Conservation (phyloP, 2,888 invertebrate genomes). For the Stramonita haemastoma region DNA sequence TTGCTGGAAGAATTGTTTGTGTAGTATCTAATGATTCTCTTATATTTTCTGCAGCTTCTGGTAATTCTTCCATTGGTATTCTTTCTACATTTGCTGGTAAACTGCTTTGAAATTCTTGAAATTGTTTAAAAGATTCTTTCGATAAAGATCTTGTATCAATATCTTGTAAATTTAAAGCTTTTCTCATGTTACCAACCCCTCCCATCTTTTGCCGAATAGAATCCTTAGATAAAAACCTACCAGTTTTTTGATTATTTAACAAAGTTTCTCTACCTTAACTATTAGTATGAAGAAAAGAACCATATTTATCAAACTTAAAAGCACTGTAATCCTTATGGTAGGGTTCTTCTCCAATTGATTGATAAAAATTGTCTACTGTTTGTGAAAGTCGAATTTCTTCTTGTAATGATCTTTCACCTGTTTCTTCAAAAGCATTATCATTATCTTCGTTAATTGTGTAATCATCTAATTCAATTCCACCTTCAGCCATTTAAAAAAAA, state of each 20-base stretch:
- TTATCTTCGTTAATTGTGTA: not conserved
- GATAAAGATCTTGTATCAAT: not conserved
- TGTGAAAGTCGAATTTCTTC: not conserved
- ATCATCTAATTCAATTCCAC: not conserved
- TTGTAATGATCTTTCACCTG: not conserved
- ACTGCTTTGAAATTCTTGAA: not conserved
- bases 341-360: not conserved
- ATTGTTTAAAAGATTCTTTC: not conserved
- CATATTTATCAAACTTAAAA: not conserved
- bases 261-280: too few species aligned
- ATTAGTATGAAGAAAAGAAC: not conserved
- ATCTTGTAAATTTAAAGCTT: not conserved
- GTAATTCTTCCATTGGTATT: not conserved
- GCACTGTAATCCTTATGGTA: not conserved
- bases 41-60: not conserved
- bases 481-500: not conserved
- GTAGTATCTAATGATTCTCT: not conserved
- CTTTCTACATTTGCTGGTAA: not conserved
- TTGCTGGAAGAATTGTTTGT: not conserved
- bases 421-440: not conserved
- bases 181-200: not conserved
- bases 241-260: too few species aligned
- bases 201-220: not conserved
- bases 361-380: not conserved
- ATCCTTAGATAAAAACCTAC: too few species aligned